phyloP scores from a whole-genome alignment of 2,888 invertebrate genomes.

The Drosophila pegasa region DNA sequence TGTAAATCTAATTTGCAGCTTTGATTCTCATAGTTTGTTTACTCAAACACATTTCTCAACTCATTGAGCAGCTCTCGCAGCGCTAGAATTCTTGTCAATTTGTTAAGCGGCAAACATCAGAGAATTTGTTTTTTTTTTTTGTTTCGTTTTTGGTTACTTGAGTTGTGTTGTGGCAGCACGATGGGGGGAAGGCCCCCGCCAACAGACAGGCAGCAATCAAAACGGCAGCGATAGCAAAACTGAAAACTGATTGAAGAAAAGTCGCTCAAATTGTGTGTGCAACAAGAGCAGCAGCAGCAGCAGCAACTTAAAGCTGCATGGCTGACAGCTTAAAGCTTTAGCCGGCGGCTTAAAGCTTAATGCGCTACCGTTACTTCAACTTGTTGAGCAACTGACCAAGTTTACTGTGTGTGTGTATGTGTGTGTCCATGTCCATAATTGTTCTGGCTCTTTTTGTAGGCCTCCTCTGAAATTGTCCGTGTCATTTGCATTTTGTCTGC shows the following conservation, averaged over 20 bases:
- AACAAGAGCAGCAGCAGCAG: background rate
- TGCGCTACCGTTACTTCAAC: conserved; percentile 52
- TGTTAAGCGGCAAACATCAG: conserved; percentile 75
- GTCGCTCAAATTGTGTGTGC: conserved; percentile 25
- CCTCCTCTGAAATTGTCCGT: conserved; percentile 65
- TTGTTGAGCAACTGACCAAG: conserved; percentile 33
- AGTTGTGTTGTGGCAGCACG: conserved; percentile 40
- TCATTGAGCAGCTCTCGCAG: conserved; percentile 43
- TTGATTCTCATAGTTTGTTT: background rate
- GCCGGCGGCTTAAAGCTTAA: conserved; percentile 8
- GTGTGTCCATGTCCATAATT: conserved; percentile 46
- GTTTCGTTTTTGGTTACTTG: conserved; percentile 43
- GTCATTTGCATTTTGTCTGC: conserved; percentile 80
- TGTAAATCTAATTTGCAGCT: too few relatives aligned
- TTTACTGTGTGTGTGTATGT: conserved; percentile 18
- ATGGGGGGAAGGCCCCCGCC: conserved; percentile 45
- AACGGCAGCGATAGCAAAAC: conserved; percentile 60
- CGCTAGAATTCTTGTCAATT: conserved; percentile 74
- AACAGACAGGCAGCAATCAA: conserved; percentile 58
- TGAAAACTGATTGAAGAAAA: conserved; percentile 40
- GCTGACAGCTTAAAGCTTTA: conserved; percentile 17
- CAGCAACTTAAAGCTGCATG: background rate
- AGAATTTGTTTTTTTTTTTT: conserved; percentile 22
- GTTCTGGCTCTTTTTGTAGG: conserved; percentile 52
- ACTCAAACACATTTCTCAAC: conserved; percentile 1